phyloP scores from a whole-genome alignment of 2,113 vertebrate genomes.

The Stictonetta naevosa region DNA sequence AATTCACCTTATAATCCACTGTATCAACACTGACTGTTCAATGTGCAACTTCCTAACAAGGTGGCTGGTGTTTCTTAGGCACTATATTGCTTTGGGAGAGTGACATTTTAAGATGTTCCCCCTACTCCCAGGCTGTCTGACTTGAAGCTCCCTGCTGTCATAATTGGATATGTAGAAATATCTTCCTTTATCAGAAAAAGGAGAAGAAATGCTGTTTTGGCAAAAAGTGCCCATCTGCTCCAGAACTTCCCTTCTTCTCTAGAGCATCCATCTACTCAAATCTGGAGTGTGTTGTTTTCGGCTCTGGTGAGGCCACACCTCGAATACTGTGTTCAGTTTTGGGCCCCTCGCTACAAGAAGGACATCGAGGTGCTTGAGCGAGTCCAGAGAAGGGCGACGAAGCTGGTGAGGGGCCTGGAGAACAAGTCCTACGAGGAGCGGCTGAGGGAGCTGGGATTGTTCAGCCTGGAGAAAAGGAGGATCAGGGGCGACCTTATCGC shows the following conservation, averaged over 20 bases:
- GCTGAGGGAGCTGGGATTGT: too few relatives aligned
- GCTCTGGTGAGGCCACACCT: too few relatives aligned
- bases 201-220: background rate
- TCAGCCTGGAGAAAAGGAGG: too few relatives aligned
- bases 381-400: too few relatives aligned
- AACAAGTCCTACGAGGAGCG: too few relatives aligned
- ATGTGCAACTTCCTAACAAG: constrained; percentile 52
- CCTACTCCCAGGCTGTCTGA: background rate
- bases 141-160: background rate
- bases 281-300: background rate
- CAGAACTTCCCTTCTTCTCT: background rate
- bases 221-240: background rate
- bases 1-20: constrained; percentile 73
- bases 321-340: too few relatives aligned
- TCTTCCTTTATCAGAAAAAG: background rate
- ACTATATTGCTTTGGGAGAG: background rate
- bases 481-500: too few relatives aligned
- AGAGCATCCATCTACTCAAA: background rate
- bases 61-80: constrained; percentile 2
- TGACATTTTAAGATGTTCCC: background rate
- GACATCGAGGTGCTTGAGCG: too few relatives aligned
- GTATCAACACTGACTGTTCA: constrained; percentile 63
- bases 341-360: too few relatives aligned
- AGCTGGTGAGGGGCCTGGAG: too few relatives aligned
- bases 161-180: background rate